These are phyloP conservation scores for Ochropleura plecta DNA, from an alignment of 2,888 invertebrate species.

Conservation along the genomic window DNA sequence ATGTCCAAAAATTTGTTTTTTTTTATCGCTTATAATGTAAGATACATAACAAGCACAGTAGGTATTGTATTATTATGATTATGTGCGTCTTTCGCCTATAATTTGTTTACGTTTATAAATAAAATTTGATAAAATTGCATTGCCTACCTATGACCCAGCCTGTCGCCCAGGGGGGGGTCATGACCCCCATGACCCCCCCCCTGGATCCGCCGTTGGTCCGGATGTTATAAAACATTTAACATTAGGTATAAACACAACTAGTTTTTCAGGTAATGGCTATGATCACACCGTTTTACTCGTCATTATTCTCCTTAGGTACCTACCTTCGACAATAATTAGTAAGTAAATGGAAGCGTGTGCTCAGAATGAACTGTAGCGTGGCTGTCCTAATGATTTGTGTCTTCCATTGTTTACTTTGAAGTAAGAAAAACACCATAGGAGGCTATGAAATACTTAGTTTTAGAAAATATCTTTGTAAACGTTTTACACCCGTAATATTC, in stretches of 20 bases:
- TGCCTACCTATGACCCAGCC: no score
- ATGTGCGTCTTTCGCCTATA: no score
- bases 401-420: conserved; percentile 67
- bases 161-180: no score
- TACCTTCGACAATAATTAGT: conserved; percentile 62
- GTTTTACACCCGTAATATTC: not conserved
- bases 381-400: conserved; percentile 62
- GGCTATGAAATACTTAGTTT: conserved; percentile 53
- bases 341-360: conserved; percentile 70
- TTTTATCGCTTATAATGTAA: no score
- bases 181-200: no score
- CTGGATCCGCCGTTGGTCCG: no score
- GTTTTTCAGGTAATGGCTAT: conserved; percentile 53
- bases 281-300: conserved; percentile 66
- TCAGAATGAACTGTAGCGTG: conserved; percentile 68
- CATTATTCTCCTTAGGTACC: conserved; percentile 52
- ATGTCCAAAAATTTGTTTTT: no score
- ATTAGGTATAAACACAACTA: conserved; percentile 47
- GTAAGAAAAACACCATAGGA: conserved; percentile 48
- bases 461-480: not conserved
- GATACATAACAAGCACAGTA: no score
- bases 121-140: no score
- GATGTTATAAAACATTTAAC: conserved; percentile 3
- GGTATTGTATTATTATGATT: no score
- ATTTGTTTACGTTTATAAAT: no score